Evolutionary conservation across 1,140 invertebrate genomes (phyloP).

Genomic region (Heliconius nattereri): DNA sequence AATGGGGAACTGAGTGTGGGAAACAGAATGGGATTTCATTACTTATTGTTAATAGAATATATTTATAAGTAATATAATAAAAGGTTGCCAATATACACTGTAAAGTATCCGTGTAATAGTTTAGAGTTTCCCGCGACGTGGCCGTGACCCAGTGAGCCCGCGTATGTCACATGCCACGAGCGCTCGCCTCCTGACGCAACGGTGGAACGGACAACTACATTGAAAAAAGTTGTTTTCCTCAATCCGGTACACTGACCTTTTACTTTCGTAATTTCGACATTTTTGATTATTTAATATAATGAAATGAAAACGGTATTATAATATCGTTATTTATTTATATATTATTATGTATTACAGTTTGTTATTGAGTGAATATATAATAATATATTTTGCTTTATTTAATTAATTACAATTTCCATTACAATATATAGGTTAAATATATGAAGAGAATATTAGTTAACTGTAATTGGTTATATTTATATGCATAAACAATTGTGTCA

Average conservation of each 20-base stretch:
- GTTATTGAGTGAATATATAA: neutral
- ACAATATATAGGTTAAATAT: neutral
- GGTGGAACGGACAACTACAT: constrained; percentile 14
- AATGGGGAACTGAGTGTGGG: too few species aligned
- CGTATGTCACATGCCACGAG: constrained; percentile 15
- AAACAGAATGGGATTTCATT: too few species aligned
- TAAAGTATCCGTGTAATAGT: neutral
- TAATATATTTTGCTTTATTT: neutral
- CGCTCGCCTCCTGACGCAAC: constrained; percentile 15
- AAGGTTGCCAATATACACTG: neutral
- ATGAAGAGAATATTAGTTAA: neutral
- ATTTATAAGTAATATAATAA: neutral
- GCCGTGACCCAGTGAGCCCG: constrained; percentile 2
- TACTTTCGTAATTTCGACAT: constrained; percentile 22
- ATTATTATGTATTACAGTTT: neutral
- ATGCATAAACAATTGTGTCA: neutral
- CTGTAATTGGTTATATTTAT: neutral
- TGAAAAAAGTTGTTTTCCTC: constrained; percentile 27
- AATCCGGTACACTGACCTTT: constrained; percentile 31
- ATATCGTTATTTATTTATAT: neutral
- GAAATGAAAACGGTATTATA: neutral
- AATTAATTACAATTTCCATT: too few species aligned
- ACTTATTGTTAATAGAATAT: too few species aligned
- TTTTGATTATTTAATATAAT: neutral
- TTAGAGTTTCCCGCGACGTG: neutral